Evolutionary conservation across 2,888 invertebrate genomes (phyloP).

Genomic region (Trimorus sp.): DNA sequence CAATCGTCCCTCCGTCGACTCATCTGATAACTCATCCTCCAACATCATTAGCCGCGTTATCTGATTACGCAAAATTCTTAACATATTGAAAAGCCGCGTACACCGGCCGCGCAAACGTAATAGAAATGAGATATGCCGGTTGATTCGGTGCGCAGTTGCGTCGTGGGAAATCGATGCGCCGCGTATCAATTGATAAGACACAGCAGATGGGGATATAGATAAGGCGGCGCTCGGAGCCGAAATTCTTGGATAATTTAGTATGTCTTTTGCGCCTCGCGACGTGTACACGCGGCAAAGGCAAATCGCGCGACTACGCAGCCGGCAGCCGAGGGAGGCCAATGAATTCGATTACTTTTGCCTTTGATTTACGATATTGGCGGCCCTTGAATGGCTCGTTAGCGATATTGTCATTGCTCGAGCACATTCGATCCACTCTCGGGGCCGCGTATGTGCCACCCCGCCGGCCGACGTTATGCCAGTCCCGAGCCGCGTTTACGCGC

Average conservation of each 20-base stretch:
- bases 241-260: conserved; percentile 56
- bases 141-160: not conserved
- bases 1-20: no score
- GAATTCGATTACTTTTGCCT: conserved; percentile 70
- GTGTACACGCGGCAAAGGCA: conserved; percentile 55
- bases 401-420: conserved; percentile 75
- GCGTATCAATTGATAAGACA: conserved; percentile 45
- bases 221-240: conserved; percentile 19
- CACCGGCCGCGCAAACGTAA: not conserved
- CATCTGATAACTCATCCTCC: no score
- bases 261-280: conserved; percentile 56
- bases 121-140: not conserved
- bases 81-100: conserved; percentile 7
- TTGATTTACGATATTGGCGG: conserved; percentile 72
- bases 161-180: conserved; percentile 33
- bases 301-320: conserved; percentile 40
- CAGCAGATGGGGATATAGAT: conserved; percentile 29
- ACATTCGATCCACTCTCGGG: conserved; percentile 69
- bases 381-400: conserved; percentile 76
- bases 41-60: no score
- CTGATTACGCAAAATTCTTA: not conserved
- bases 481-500: conserved; percentile 54
- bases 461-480: conserved; percentile 45
- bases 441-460: conserved; percentile 52
- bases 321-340: conserved; percentile 52